Percentiles rank a stretch among this genome's conserved stretches.
phyloP scores from a whole-genome alignment of 2,797 vertebrate genomes.

The Leucoraja ocellata region DNA sequence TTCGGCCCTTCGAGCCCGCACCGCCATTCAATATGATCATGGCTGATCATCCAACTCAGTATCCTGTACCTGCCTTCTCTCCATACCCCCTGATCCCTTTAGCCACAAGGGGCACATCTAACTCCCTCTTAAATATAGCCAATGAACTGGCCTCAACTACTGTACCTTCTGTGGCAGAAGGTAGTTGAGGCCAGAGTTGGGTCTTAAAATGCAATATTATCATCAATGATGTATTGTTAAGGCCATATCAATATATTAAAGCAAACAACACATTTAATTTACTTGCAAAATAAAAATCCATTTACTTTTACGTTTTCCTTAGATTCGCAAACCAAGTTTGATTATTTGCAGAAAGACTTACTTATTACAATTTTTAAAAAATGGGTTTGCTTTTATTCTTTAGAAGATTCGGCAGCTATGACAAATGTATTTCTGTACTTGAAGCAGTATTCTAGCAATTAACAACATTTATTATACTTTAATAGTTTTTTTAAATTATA shows the following conservation, averaged over 20 bases:
- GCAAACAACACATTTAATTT: slow-evolving; percentile 56
- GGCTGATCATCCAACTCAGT: too few species aligned
- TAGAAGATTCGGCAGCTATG: background rate
- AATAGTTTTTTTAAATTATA: background rate
- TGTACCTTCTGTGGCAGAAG: too few species aligned
- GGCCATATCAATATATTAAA: slow-evolving; percentile 49
- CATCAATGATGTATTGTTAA: slow-evolving; percentile 46
- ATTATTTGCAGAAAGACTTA: background rate
- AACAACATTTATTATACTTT: background rate
- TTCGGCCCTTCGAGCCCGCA: too few species aligned
- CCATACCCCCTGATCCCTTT: too few species aligned
- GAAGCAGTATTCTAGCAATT: background rate
- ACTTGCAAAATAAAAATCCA: slow-evolving; percentile 50
- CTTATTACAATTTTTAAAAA: too few species aligned
- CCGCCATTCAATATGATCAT: too few species aligned
- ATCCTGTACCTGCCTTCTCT: too few species aligned
- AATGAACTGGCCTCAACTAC: too few species aligned
- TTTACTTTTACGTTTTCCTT: background rate
- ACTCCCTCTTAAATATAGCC: too few species aligned
- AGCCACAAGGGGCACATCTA: too few species aligned
- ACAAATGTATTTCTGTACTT: background rate
- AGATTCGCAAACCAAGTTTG: background rate
- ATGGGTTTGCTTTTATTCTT: background rate
- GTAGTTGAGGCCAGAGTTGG: slow-evolving; percentile 35
- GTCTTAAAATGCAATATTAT: slow-evolving; percentile 42